These are phyloP conservation scores for Phyllostomus hastatus DNA, from an alignment of 2,113 vertebrate genomes.

Conservation along the genomic window DNA sequence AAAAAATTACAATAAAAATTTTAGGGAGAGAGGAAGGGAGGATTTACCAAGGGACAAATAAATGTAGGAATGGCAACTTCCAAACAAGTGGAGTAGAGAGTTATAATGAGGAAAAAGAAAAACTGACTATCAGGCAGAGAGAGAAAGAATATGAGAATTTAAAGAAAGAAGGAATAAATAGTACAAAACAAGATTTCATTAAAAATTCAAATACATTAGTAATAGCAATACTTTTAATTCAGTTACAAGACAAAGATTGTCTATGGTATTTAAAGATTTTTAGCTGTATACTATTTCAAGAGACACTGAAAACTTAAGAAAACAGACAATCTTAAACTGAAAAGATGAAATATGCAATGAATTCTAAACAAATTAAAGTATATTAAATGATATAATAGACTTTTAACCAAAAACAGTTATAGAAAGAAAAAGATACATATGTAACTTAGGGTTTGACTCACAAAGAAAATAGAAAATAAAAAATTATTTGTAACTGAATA, in stretches of 20 bases:
- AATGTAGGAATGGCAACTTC: neutral
- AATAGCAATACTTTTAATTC: neutral
- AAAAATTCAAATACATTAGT: neutral
- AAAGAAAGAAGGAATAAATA: neutral
- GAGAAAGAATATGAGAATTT: neutral
- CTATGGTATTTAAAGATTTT: neutral
- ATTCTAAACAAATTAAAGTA: neutral
- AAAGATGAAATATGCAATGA: neutral
- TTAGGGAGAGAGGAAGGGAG: too few relatives aligned
- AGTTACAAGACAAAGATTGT: neutral
- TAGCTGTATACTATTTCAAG: neutral
- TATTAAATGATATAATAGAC: neutral
- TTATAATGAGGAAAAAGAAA: neutral
- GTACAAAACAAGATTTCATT: neutral
- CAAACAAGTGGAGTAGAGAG: neutral
- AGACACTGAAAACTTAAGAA: neutral
- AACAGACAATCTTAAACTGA: too few relatives aligned
- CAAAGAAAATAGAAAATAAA: neutral
- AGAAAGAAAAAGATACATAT: neutral
- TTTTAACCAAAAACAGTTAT: neutral
- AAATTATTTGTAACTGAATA: neutral
- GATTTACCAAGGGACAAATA: neutral
- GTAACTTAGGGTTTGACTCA: neutral
- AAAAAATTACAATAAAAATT: too few relatives aligned
- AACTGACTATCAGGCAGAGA: neutral